Evolutionary conservation across 2,888 invertebrate species (phyloP).

Genomic region (Tanaodytes sp.): DNA sequence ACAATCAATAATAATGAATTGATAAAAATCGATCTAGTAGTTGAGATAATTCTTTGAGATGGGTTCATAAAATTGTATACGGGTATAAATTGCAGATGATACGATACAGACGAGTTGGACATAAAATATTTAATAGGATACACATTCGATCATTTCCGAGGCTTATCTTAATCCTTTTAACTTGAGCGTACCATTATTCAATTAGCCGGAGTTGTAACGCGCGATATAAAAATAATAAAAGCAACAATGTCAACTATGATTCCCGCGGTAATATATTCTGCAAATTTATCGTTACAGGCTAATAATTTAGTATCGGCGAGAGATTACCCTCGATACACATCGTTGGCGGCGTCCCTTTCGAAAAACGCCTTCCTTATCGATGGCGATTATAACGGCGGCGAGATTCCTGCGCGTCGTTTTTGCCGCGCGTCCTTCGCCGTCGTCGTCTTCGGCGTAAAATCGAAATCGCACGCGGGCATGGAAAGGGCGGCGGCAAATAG

Average conservation of each 20-base stretch:
- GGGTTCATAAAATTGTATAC: too few species aligned
- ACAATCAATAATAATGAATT: too few species aligned
- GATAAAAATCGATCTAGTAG: too few species aligned
- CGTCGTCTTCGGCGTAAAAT: constrained; percentile 62
- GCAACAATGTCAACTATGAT: constrained; percentile 35
- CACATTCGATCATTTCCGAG: too few species aligned
- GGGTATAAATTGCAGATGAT: too few species aligned
- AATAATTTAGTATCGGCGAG: constrained; percentile 42
- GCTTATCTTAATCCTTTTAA: too few species aligned
- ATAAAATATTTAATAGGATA: too few species aligned
- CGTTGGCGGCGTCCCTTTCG: constrained; percentile 46
- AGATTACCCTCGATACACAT: constrained; percentile 48
- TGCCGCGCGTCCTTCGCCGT: constrained; percentile 57
- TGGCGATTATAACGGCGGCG: constrained; percentile 47
- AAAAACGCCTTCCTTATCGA: constrained; percentile 52
- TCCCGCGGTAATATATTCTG: constrained; percentile 33
- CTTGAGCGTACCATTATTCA: constrained; percentile 28
- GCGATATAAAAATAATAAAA: constrained; percentile 29
- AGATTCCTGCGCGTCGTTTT: constrained; percentile 55
- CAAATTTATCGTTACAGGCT: constrained; percentile 37
- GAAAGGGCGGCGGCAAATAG: constrained; percentile 57
- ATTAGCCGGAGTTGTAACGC: constrained; percentile 18
- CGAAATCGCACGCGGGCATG: constrained; percentile 58
- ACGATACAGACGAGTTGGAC: too few species aligned
- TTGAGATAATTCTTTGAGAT: too few species aligned